phyloP scores from a whole-genome alignment of 1,140 invertebrate species.

The Saccostrea echinata region DNA sequence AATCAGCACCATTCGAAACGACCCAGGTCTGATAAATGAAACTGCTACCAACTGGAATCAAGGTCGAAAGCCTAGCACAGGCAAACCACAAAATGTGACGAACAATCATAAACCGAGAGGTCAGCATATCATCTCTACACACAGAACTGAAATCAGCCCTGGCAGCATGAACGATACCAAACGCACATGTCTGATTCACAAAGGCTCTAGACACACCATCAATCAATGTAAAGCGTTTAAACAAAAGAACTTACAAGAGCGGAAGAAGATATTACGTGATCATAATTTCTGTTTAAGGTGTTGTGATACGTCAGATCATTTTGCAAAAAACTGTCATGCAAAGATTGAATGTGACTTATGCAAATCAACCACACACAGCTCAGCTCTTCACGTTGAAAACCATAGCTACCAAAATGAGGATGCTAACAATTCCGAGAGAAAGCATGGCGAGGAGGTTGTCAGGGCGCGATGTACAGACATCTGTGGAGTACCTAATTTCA shows the following conservation, averaged over 20 bases:
- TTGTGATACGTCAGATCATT: constrained; percentile 46
- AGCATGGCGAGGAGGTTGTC: no score
- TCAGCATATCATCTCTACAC: neutral
- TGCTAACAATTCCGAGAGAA: no score
- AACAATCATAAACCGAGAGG: neutral
- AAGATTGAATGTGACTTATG: constrained; percentile 37
- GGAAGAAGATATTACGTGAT: constrained; percentile 15
- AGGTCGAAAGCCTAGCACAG: no score
- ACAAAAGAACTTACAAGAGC: constrained; percentile 20
- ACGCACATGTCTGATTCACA: no score
- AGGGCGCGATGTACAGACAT: no score
- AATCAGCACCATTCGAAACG: constrained; percentile 48
- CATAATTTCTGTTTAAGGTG: constrained; percentile 42
- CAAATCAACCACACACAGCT: no score
- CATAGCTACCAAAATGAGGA: no score
- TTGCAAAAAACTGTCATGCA: constrained; percentile 16
- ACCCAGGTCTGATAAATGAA: neutral
- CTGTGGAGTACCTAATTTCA: no score
- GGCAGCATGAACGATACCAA: neutral
- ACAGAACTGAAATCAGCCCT: constrained; percentile 6
- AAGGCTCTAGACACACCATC: no score
- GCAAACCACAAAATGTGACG: neutral
- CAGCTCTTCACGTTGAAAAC: no score
- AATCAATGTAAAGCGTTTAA: no score
- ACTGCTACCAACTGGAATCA: neutral